phyloP scores from a whole-genome alignment of 2,113 vertebrate species.

The zebrafish (Danio rerio) region GRCz12tu NC_133188.1:8927001-8927500 shows the following conservation, averaged over 20 bases:
- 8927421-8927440: neutral
- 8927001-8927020: too few relatives aligned
- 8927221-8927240: too few relatives aligned
- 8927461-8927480: neutral
- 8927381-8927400: neutral
- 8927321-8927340: neutral
- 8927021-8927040: too few relatives aligned
- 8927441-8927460: neutral
- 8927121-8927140: too few relatives aligned
- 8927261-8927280: neutral
- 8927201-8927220: too few relatives aligned
- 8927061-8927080: too few relatives aligned
- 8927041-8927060: too few relatives aligned
- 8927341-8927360: neutral
- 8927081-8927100: too few relatives aligned
- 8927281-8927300: neutral
- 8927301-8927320: neutral
- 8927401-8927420: neutral
- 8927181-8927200: too few relatives aligned
- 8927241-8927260: neutral
- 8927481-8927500: constrained; percentile 80
- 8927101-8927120: too few relatives aligned
- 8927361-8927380: neutral
- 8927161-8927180: too few relatives aligned
- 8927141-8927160: too few relatives aligned